Percentiles rank a stretch among this genome's conserved stretches.
Conservation (phyloP, 2,797 vertebrate genomes). For the Catharus ustulatus region DNA sequence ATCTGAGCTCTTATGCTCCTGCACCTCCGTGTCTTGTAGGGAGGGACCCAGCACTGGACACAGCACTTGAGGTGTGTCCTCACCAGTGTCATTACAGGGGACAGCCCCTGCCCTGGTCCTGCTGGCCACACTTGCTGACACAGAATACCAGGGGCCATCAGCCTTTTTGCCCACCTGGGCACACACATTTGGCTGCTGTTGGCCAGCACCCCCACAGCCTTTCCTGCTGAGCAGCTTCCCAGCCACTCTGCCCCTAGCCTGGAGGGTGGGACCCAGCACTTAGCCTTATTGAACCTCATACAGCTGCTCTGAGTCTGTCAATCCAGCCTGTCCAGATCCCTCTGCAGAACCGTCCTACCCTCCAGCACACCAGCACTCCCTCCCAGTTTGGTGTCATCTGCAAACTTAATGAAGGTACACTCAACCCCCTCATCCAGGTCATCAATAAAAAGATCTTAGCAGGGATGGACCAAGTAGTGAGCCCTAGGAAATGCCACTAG, state of each 20-base stretch:
- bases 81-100: too few species aligned
- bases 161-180: neutral
- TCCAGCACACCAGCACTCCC: neutral
- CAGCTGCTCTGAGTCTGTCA: rapidly evolving
- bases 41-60: too few species aligned
- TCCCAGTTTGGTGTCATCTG: neutral
- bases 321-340: neutral
- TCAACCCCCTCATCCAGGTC: neutral
- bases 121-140: neutral
- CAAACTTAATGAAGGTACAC: neutral
- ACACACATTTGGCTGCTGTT: rapidly evolving
- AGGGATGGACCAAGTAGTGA: neutral
- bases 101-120: neutral
- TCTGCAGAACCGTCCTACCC: neutral
- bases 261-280: neutral
- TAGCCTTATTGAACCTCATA: neutral
- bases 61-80: neutral
- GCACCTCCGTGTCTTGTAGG: neutral
- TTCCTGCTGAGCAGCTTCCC: neutral
- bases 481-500: neutral
- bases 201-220: neutral
- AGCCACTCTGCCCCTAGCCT: neutral
- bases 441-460: neutral
- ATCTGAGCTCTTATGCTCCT: rapidly evolving
- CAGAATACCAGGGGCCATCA: rapidly evolving